Percentiles rank a stretch among this genome's conserved stretches.
phyloP scores from a whole-genome alignment of 2,888 invertebrate genomes.

The Biston stratarius region DNA sequence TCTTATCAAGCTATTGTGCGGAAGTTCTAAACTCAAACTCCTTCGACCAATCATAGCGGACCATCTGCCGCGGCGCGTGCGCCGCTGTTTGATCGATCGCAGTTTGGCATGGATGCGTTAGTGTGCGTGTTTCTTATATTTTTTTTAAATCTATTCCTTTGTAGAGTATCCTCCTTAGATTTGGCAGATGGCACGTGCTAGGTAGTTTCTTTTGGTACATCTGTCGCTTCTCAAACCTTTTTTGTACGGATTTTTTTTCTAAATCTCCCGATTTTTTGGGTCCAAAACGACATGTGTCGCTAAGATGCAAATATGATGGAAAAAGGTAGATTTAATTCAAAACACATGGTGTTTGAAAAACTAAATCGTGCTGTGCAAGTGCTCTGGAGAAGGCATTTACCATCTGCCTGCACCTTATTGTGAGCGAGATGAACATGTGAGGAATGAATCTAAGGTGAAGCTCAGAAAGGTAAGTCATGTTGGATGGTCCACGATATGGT shows the following conservation, averaged over 20 bases:
- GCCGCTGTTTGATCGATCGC: conserved; percentile 76
- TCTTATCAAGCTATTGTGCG: conserved; percentile 77
- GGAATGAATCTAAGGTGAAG: conserved; percentile 28
- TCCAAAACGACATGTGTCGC: conserved; percentile 74
- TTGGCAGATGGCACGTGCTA: conserved; percentile 86
- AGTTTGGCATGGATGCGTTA: conserved; percentile 35
- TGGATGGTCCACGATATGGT: not conserved
- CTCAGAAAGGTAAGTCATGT: conserved; percentile 6
- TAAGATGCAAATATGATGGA: conserved; percentile 82
- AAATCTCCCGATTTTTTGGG: conserved; percentile 62
- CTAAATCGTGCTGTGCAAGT: conserved; percentile 78
- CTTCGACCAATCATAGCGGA: conserved; percentile 74
- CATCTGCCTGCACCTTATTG: conserved; percentile 77
- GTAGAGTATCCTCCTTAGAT: conserved; percentile 71
- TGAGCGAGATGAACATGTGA: conserved; percentile 32
- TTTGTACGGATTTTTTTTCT: conserved; percentile 66
- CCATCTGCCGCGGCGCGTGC: conserved; percentile 83
- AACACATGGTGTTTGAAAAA: conserved; percentile 81
- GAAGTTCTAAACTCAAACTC: conserved; percentile 78
- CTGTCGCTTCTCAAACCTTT: conserved; percentile 78
- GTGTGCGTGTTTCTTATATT: conserved; percentile 50
- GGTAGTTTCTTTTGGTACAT: conserved; percentile 78
- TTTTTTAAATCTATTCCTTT: conserved; percentile 63
- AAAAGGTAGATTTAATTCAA: conserved; percentile 72
- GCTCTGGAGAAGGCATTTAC: conserved; percentile 66